Conservation (phyloP, 2,888 invertebrate species). For the Acrobasis repandana region DNA sequence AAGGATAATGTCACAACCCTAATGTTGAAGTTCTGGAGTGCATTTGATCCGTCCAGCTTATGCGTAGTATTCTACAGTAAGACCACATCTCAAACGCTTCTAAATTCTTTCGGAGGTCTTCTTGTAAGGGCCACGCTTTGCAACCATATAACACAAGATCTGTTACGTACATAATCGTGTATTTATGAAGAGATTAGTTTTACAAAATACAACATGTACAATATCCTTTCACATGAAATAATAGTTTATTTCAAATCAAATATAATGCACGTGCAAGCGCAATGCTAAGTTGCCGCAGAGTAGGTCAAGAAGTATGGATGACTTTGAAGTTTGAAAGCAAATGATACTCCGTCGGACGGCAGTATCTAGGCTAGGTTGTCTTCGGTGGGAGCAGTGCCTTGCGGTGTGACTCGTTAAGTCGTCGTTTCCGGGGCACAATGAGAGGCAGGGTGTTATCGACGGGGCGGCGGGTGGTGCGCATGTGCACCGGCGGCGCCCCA, state of each 20-base stretch:
- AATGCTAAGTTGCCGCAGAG: neutral
- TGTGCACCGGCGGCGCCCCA: slow-evolving; percentile 73
- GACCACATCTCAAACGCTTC: no score
- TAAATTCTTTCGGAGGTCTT: no score
- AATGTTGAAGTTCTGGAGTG: no score
- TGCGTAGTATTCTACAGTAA: no score
- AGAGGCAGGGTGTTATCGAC: slow-evolving; percentile 77
- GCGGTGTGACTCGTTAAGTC: slow-evolving; percentile 74
- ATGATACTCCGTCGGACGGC: slow-evolving; percentile 24
- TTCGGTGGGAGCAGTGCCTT: slow-evolving; percentile 50
- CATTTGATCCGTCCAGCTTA: no score
- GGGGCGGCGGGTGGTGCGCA: slow-evolving; percentile 69
- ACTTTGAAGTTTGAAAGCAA: slow-evolving; percentile 18
- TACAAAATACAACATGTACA: no score
- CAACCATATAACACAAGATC: no score
- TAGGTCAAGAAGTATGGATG: slow-evolving; percentile 11
- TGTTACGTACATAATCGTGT: no score
- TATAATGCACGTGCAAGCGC: neutral
- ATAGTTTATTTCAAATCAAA: neutral
- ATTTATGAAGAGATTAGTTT: no score
- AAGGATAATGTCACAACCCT: no score
- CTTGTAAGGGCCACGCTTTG: no score
- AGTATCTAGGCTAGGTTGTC: slow-evolving; percentile 35
- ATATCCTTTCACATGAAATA: neutral
- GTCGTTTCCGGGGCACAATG: slow-evolving; percentile 76